A percentile compares a stretch with the other conserved stretches of the same genome.
Evolutionary conservation across 2,797 vertebrate genomes (phyloP).

Genomic region (Hylomyscus alleni): DNA sequence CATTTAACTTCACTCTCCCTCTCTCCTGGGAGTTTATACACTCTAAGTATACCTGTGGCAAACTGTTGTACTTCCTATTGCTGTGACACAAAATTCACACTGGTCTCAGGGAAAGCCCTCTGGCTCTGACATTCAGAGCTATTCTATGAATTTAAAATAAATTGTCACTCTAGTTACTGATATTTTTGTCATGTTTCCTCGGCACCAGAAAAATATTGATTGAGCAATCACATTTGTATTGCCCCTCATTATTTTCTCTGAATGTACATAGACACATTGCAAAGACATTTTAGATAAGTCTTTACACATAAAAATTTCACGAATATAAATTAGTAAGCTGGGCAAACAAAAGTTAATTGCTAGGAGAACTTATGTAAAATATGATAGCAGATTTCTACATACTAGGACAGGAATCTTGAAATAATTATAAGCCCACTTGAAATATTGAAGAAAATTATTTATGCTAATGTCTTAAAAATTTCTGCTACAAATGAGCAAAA

Average conservation of each 20-base stretch:
- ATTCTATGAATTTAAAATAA: slow-evolving; percentile 74
- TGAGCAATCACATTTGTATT: background rate
- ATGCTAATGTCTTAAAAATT: background rate
- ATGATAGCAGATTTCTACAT: background rate
- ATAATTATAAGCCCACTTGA: background rate
- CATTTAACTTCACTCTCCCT: background rate
- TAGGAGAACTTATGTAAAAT: background rate
- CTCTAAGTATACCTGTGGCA: slow-evolving; percentile 30
- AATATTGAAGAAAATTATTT: background rate
- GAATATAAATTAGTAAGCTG: background rate
- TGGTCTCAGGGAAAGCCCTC: background rate
- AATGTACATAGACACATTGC: background rate
- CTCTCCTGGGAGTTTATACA: slow-evolving; percentile 4
- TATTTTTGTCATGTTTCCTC: background rate
- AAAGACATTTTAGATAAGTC: background rate
- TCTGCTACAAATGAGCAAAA: background rate
- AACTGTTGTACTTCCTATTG: slow-evolving; percentile 55
- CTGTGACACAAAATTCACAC: slow-evolving; percentile 51
- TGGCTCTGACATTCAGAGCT: slow-evolving; percentile 34
- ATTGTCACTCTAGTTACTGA: slow-evolving; percentile 40
- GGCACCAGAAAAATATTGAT: background rate
- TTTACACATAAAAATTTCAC: background rate
- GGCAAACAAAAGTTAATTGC: slow-evolving; percentile 16
- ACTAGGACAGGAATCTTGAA: background rate
- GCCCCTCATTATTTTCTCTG: background rate